phyloP scores from a whole-genome alignment of 2,888 invertebrate genomes.

The Epinotia brunnichana region DNA sequence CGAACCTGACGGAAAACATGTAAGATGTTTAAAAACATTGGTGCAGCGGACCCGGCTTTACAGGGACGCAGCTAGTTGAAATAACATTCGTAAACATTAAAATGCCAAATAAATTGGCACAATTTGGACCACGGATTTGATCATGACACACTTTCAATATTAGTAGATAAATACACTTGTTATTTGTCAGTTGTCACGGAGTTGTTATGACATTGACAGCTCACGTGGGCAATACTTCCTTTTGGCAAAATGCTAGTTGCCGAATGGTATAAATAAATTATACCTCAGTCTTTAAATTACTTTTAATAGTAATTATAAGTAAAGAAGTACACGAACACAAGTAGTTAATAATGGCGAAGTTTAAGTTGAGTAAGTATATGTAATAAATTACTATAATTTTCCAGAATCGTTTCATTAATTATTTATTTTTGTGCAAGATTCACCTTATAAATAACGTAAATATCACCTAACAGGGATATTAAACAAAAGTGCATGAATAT shows the following conservation, averaged over 20 bases:
- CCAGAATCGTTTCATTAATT: neutral
- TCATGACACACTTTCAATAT: neutral
- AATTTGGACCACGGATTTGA: too few relatives aligned
- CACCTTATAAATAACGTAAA: neutral
- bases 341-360: slow-evolving; percentile 66
- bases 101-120: too few relatives aligned
- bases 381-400: slow-evolving; percentile 11
- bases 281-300: slow-evolving; percentile 3
- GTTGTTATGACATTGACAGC: slow-evolving; percentile 35
- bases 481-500: neutral
- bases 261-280: slow-evolving; percentile 28
- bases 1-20: too few relatives aligned
- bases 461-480: neutral
- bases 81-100: too few relatives aligned
- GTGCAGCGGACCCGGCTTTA: too few relatives aligned
- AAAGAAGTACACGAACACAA: neutral
- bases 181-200: slow-evolving; percentile 5
- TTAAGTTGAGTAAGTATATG: slow-evolving; percentile 72
- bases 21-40: too few relatives aligned
- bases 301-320: slow-evolving; percentile 19
- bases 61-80: too few relatives aligned
- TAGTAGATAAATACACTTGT: slow-evolving; percentile 11
- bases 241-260: slow-evolving; percentile 31
- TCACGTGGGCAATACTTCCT: slow-evolving; percentile 33
- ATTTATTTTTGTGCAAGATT: neutral